Conservation (phyloP, 2,113 vertebrate species). For the Cheirogaleus medius region DNA sequence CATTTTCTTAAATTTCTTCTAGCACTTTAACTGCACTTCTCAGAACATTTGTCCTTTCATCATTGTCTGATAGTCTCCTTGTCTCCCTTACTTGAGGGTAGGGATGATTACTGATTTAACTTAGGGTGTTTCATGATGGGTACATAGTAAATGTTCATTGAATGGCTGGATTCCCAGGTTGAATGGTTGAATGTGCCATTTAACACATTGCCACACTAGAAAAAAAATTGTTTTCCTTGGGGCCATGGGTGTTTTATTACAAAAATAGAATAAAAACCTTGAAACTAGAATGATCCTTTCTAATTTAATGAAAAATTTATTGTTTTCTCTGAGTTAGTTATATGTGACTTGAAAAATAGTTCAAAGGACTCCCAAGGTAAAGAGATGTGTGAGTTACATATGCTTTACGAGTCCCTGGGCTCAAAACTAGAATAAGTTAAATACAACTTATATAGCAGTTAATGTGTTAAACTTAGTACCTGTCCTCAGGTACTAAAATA, state of each 20-base stretch:
- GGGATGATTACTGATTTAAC: neutral
- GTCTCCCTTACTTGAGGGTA: neutral
- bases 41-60: neutral
- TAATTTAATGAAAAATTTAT: too few relatives aligned
- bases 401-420: too few relatives aligned
- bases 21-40: neutral
- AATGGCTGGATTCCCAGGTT: neutral
- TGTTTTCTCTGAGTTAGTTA: too few relatives aligned
- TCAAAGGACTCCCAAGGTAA: too few relatives aligned
- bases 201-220: neutral
- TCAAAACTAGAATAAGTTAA: too few relatives aligned
- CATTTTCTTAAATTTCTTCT: conserved; percentile 5
- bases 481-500: neutral
- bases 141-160: neutral
- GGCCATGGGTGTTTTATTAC: too few relatives aligned
- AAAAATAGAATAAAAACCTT: too few relatives aligned
- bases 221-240: too few relatives aligned
- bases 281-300: too few relatives aligned
- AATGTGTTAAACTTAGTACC: neutral
- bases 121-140: neutral
- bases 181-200: neutral
- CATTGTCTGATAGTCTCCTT: neutral
- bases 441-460: too few relatives aligned
- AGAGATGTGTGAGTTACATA: too few relatives aligned
- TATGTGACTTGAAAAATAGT: too few relatives aligned